A percentile compares a stretch with the other conserved stretches of the same genome.
Evolutionary conservation across 2,888 invertebrate genomes (phyloP).

Genomic region (Reticulitermes lucifugus): DNA sequence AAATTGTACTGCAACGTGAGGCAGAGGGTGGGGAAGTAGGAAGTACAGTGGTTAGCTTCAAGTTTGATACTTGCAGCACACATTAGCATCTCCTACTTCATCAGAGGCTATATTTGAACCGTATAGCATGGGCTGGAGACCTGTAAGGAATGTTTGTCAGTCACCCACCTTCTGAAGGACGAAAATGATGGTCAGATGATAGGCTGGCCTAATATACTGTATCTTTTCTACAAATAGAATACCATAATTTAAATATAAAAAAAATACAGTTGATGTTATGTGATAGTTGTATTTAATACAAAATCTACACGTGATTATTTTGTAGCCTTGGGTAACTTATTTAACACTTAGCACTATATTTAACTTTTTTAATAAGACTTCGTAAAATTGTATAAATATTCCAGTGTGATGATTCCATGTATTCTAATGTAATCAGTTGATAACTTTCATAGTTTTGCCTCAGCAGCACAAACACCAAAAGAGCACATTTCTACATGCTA

Average conservation of each 20-base stretch:
- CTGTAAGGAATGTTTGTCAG: conserved; percentile 46
- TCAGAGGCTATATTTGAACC: conserved; percentile 47
- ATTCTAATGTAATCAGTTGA: conserved; percentile 53
- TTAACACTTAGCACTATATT: conserved; percentile 57
- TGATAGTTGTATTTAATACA: conserved; percentile 58
- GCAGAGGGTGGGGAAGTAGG: conserved; percentile 46
- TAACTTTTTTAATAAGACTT: conserved; percentile 57
- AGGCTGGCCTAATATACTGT: conserved; percentile 55
- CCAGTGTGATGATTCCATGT: conserved; percentile 57
- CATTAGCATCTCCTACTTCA: conserved; percentile 41
- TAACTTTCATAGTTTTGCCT: conserved; percentile 53
- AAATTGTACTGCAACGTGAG: conserved; percentile 36
- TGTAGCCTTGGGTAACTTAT: conserved; percentile 58
- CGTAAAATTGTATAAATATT: conserved; percentile 57
- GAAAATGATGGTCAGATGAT: conserved; percentile 51
- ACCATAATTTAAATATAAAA: conserved; percentile 54
- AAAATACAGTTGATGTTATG: conserved; percentile 56
- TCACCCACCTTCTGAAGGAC: conserved; percentile 48
- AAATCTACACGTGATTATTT: conserved; percentile 58
- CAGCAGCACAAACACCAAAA: conserved; percentile 52
- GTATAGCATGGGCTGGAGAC: conserved; percentile 51
- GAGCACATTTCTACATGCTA: conserved; percentile 33
- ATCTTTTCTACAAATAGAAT: conserved; percentile 56
- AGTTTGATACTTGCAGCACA: conserved; percentile 48
- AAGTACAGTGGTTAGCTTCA: conserved; percentile 39